Conservation (phyloP, 2,113 vertebrate genomes). For the Oncorhynchus keta region DNA sequence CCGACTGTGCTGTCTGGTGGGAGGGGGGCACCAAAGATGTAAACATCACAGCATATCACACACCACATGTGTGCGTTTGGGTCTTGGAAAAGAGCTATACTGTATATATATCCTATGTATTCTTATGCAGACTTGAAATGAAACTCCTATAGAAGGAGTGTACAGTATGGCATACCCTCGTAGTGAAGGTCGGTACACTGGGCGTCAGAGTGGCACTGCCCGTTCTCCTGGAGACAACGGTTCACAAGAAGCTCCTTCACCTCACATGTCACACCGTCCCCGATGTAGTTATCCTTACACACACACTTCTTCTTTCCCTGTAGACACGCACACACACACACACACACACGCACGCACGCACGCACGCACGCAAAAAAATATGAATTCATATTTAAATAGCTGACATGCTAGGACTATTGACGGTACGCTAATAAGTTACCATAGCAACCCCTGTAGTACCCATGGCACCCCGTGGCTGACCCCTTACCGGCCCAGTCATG, state of each 20-base stretch:
- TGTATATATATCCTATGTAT: too few species aligned
- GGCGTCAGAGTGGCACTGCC: conserved; percentile 82
- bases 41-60: neutral
- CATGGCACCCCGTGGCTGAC: neutral
- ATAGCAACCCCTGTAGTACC: neutral
- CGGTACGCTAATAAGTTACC: too few species aligned
- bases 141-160: neutral
- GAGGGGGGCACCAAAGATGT: neutral
- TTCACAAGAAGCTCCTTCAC: conserved; percentile 78
- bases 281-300: conserved; percentile 85
- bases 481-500: conserved; percentile 84
- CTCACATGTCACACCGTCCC: conserved; percentile 84
- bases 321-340: neutral
- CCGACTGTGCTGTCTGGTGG: conserved; percentile 80
- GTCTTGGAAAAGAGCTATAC: too few species aligned
- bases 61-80: neutral
- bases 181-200: conserved; percentile 86
- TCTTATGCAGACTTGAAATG: too few species aligned
- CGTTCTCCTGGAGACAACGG: conserved; percentile 88
- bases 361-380: too few species aligned
- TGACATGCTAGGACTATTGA: too few species aligned
- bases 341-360: too few species aligned
- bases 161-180: conserved; percentile 75
- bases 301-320: conserved; percentile 84
- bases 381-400: too few species aligned